Percentiles rank a stretch among this genome's conserved stretches.
These are phyloP conservation scores for Poeciliopsis paucimaculata DNA, from an alignment of 2,797 vertebrate species.

Conservation along the genomic window DNA sequence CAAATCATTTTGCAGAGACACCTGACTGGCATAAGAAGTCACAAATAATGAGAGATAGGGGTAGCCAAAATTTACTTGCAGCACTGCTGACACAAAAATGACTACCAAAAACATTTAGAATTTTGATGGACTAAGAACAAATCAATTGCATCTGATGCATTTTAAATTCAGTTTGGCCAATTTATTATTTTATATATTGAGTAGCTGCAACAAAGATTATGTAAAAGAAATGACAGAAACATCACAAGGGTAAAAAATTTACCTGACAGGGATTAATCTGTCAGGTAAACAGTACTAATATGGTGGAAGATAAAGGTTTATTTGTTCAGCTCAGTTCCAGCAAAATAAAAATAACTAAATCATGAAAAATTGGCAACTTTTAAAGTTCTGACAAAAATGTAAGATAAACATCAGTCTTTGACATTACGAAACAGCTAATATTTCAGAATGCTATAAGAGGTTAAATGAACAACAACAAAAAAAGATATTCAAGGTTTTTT, in stretches of 20 bases:
- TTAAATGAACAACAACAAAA: neutral
- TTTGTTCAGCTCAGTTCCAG: neutral
- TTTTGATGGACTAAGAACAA: neutral
- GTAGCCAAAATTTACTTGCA: neutral
- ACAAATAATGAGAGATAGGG: slow-evolving; percentile 7
- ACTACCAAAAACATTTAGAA: neutral
- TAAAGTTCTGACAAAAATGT: neutral
- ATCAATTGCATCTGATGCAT: neutral
- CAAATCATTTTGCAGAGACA: slow-evolving; percentile 22
- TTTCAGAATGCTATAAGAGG: neutral
- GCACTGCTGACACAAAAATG: neutral
- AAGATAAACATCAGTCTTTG: neutral
- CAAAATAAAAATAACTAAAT: neutral
- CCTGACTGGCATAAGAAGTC: slow-evolving; percentile 14
- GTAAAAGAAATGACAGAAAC: neutral
- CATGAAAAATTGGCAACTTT: neutral
- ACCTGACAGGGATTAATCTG: neutral
- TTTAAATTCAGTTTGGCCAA: neutral
- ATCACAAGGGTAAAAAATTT: neutral
- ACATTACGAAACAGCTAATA: neutral
- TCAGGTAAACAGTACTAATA: too few relatives aligned
- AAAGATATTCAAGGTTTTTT: neutral
- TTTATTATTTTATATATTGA: neutral
- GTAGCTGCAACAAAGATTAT: neutral
- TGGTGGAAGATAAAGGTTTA: neutral